Base-by-base conservation (phyloP, 2,888 invertebrate genomes). In the Calameuta idolon region DNA sequence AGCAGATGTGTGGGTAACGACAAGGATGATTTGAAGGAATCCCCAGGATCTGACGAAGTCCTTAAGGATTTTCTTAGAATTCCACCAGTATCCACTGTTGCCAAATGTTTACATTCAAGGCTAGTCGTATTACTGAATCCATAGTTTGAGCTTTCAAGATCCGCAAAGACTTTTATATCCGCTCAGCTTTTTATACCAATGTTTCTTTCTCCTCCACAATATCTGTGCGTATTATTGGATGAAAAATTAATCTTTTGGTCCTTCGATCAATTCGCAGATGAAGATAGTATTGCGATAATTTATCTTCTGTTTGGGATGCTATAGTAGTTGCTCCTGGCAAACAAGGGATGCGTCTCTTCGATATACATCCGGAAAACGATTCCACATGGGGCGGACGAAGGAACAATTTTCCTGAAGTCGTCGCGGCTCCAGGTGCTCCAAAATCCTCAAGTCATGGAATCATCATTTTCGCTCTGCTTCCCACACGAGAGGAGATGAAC, bases 401-500 rank as follows among this genome's bases (percentile, higher is more conserved):
- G 9, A 55, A 55, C 55, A 23, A 55, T 23, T 55, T 55, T 55
- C 55, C 55, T 55, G 23, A 23, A 55, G 55, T 23, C 55, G 23
- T 55, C 5, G 55, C 55, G 1, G 23, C 23, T 23, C 23, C 55
- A 4, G 55, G 55, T 55, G 23, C 23, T 55, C 55, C 55, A 23
- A 55, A 55, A 15, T 55, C 55, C 55, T 55, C 55, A 23, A 55
- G 55, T 55, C 55, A 55, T 55, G 55, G 55, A 55, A 23, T 55
- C 55, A 55, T 55, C 9, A 55, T 55, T 55, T 55, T 55, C 55
- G 55, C 55, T 55, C 55, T 23, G 55, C 23, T 55, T 55, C 55
- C 55, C 15, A 23, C 55, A 5, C 55, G 9, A 55, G 23, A 9
- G 73, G 69, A 77, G 75, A 77, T 69, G 71, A 78, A 34, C 69